Evolutionary conservation across 2,113 vertebrate species (phyloP), one percentile per base, ranked within the genome.

Genomic region (Paramisgurnus dabryanus): DNA sequence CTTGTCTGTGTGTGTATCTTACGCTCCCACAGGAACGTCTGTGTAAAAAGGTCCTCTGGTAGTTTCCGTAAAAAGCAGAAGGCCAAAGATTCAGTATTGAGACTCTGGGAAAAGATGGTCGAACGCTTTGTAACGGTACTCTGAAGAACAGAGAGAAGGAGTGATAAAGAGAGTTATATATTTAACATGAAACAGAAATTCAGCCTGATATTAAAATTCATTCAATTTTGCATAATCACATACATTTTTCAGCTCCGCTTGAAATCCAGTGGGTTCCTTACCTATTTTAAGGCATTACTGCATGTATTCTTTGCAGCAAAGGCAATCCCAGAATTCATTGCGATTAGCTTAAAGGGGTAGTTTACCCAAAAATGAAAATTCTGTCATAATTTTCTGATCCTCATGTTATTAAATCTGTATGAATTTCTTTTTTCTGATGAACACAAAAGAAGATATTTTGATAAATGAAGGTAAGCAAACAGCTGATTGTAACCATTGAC

Each of bases 21-120:
- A 81, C 80, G 70, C 84, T 86, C 86, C 84, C 78, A 40, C 80
- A 84, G 87, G 86, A 85, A 77, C 55, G 13, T 64, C 39, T n/a
- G 67, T 39, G 34, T 15, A 49, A 67, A 50, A 67, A 70, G 18
- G 58, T 75, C 72, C 57, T 75, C 41, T 75, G 41, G 58, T 66
- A 66, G 5, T 40, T 40, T 53, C 18, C 50, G 22, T 55, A 47
- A 76, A 47, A 76, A 66, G 27, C 60, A 47, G 22, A 53, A 66
- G 63, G 15, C 12, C 15, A 53, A 41, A 77, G 63, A 66, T 22
- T 64, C 4, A 27, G 63, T 18, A 75, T 63, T 18, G 50, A 65
- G 43, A 66, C 5, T 13, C 12, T 18, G 45, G 40, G 45, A 41
- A 53, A 17, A n/a, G 41, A 34, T 75, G 71, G 71, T 17, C 41